Base-by-base conservation (phyloP, 2,113 vertebrate genomes). In the Gymnobelideus leadbeateri region DNA sequence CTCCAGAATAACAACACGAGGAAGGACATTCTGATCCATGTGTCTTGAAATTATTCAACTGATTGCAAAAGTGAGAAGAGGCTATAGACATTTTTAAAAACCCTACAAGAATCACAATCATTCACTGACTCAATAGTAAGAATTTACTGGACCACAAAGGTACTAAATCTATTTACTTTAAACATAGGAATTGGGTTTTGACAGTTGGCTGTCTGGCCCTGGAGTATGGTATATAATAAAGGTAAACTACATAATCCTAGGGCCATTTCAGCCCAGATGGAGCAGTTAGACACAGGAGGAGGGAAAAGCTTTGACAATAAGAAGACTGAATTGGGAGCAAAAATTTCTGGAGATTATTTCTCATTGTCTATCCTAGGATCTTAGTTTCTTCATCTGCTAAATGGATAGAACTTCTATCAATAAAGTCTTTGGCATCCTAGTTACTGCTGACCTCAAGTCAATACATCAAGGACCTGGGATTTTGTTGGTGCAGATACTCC, bases 111-210 rank as follows among this genome's bases (percentile, higher is more conserved):
- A 92, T 77, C 28, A 28, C 84, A 26, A 95, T 57, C 25, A 46
- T 37, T 94, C 96, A 91, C 14, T 21, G 91, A 8, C 9, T 93
- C 94, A 26, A 24, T 89, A 91, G 23, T 16, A 57, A 93, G 43
- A 95, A 77, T 89, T 94, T 89, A 89, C 10, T 46, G 57, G 96
- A 10, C 26, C 89, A 51, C 16, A 92, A 91, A 91, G 92, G 50
- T 0, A 51, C 51, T 89, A 84, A 14, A 52, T n/a, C 89, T 28
- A 3, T 12, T 84, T 31, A 24, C 24, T 91, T 53, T 51, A 31
- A 3, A 7, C 0, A 51, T 94, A 21, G 37, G 24, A 49, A 47
- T 49, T 89, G 51, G 51, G 54, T 51, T 61, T 89, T 91, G 89
- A 89, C n/a, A 11, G 53, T 0, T 50, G 51, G 50, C 19, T 24